A percentile compares a stretch with the other conserved stretches of the same genome.
Conservation (phyloP, 2,888 invertebrate genomes). For the Dasypogon diadema region DNA sequence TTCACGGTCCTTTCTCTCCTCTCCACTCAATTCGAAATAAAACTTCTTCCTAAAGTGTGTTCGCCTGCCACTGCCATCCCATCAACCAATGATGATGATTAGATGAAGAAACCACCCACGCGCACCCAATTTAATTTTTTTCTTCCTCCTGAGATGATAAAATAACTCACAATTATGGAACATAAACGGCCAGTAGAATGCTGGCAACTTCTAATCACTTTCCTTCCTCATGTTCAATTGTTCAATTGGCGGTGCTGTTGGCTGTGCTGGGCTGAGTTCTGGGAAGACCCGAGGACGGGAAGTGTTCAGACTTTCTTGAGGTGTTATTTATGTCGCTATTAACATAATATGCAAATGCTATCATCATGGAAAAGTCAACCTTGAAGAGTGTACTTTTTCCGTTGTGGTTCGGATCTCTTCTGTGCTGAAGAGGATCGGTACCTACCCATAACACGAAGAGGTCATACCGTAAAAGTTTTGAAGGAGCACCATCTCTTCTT, state of each 20-base stretch:
- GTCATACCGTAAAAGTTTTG: too few relatives aligned
- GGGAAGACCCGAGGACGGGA: background rate
- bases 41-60: conserved; percentile 13
- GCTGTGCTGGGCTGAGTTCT: background rate
- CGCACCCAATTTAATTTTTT: conserved; percentile 42
- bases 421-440: too few relatives aligned
- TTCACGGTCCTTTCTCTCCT: background rate
- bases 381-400: conserved; percentile 15
- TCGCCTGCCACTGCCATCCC: too few relatives aligned
- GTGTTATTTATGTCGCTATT: conserved; percentile 46
- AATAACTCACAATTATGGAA: conserved; percentile 50
- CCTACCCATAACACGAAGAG: too few relatives aligned
- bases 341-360: conserved; percentile 48
- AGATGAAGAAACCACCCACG: background rate
- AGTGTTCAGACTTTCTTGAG: background rate
- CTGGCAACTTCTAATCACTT: conserved; percentile 49
- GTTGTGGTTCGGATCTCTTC: too few relatives aligned
- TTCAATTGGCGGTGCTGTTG: conserved; percentile 38
- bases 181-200: conserved; percentile 47
- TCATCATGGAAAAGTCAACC: conserved; percentile 9
- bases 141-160: conserved; percentile 17
- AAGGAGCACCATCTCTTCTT: too few relatives aligned
- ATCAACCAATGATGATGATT: conserved; percentile 32
- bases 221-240: conserved; percentile 47
- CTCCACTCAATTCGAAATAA: conserved; percentile 7